These are phyloP conservation scores for Rhynchomys soricoides DNA, from an alignment of 2,113 vertebrate genomes.

Conservation along the genomic window DNA sequence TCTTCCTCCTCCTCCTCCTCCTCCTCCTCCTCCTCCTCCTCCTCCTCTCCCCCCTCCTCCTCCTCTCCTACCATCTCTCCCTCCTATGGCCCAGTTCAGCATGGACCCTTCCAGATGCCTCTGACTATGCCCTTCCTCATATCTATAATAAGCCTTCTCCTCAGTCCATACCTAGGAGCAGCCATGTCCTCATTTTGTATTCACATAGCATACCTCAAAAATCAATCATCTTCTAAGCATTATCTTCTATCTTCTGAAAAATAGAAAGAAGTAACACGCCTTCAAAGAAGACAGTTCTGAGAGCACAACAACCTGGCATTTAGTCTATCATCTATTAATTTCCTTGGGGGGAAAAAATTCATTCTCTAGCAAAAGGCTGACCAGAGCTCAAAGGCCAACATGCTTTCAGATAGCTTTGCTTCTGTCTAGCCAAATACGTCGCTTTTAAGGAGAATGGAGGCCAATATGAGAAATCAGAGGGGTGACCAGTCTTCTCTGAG, in stretches of 20 bases:
- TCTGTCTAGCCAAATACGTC: slow-evolving; percentile 26
- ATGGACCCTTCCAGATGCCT: neutral
- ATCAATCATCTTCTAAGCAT: slow-evolving; percentile 27
- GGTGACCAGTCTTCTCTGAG: neutral
- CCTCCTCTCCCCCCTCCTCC: too few species aligned
- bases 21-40: neutral
- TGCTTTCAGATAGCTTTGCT: slow-evolving; percentile 20
- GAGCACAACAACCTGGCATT: slow-evolving; percentile 22
- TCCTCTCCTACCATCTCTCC: too few species aligned
- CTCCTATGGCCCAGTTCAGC: neutral
- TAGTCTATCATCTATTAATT: slow-evolving; percentile 40
- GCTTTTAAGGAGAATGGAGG: slow-evolving; percentile 22
- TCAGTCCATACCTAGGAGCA: neutral
- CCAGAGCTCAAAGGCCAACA: slow-evolving; percentile 47
- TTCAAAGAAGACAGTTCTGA: slow-evolving; percentile 5
- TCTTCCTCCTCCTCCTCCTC: too few species aligned
- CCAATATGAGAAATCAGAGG: neutral
- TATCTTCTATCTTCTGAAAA: slow-evolving; percentile 44
- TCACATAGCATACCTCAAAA: slow-evolving; percentile 15
- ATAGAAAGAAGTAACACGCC: slow-evolving; percentile 33
- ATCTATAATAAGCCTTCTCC: neutral
- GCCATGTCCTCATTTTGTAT: neutral
- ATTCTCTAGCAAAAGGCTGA: slow-evolving; percentile 53
- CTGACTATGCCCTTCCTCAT: neutral
- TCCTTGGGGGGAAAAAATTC: neutral